Percentiles rank a stretch among this genome's conserved stretches.
Evolutionary conservation across 2,888 invertebrate genomes (phyloP).

Genomic region (Drosophila leonis): DNA sequence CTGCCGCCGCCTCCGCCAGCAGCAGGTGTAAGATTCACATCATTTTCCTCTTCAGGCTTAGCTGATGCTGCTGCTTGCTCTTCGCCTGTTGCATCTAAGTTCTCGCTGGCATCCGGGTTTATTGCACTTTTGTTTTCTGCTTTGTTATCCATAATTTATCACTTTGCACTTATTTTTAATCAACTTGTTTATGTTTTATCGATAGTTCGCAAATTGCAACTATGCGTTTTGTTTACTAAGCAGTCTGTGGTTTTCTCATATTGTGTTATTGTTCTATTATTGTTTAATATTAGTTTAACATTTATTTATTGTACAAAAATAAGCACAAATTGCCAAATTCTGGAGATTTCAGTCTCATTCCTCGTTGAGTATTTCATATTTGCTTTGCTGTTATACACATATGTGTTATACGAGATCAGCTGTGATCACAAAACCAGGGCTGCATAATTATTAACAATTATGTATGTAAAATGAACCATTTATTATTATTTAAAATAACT

Average conservation of each 20-base stretch:
- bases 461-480: not conserved
- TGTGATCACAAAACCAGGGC: constrained; percentile 27
- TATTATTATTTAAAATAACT: not conserved
- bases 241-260: not conserved
- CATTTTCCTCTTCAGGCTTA: constrained; percentile 13
- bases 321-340: not conserved
- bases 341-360: too few species aligned
- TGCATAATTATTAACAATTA: not conserved
- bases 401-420: constrained; percentile 15
- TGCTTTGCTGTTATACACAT: not conserved
- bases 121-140: constrained; percentile 23
- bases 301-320: not conserved
- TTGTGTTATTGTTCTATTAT: not conserved
- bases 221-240: constrained; percentile 1
- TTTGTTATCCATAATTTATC: constrained; percentile 34
- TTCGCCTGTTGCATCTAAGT: not conserved
- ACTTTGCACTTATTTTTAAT: not conserved
- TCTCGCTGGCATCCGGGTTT: not conserved
- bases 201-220: constrained; percentile 2
- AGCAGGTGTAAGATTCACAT: constrained; percentile 8
- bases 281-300: not conserved
- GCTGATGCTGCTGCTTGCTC: not conserved
- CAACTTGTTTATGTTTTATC: constrained; percentile 15
- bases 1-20: too few species aligned
- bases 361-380: not conserved